Evolutionary conservation across 2,113 vertebrate species (phyloP), one percentile per base, ranked within the genome.

Genomic region (Columba janthina): DNA sequence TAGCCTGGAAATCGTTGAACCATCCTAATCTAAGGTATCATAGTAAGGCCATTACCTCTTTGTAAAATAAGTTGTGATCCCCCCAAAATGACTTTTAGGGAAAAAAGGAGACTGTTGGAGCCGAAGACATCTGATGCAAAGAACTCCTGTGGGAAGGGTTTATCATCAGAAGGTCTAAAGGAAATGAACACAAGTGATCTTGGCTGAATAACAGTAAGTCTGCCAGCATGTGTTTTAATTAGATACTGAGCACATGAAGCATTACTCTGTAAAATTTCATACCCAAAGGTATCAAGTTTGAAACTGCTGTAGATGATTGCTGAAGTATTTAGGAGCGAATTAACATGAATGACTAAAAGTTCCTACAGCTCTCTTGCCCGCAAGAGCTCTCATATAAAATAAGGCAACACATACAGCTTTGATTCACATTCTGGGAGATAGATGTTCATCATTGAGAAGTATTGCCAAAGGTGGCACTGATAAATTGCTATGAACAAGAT

Each of bases 401-500:
- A 74, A 86, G 64, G 54, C 66, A 75, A 67, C 32, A 53, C 51
- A 46, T 26, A 60, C 34, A 61, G 76, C 67, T 93, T 66, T 80
- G 75, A 83, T 70, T 94, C 79, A 50, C 44, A 46, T 66, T 72
- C 73, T 73, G 79, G 40, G 62, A 81, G 90, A 54, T 48, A 93
- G 93, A 90, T 90, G 88, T 85, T 93, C 57, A 36, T 69, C 48
- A 21, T 2, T 54, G 57, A 21, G 11, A 88, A 74, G 38, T 11
- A n/a, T 36, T 56, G 61, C 88, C 71, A 88, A 86, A 92, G 36
- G 72, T 84, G 78, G 32, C 87, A 83, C 38, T 91, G 87, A 93
- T 95, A 96, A 95, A 93, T 92, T 69, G 73, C 65, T 74, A 53
- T 29, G 76, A 91, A 86, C 65, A 57, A 92, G 61, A 69, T 2